Evolutionary conservation across 2,888 invertebrate genomes (phyloP).

Genomic region (Aspidapion aeneum): DNA sequence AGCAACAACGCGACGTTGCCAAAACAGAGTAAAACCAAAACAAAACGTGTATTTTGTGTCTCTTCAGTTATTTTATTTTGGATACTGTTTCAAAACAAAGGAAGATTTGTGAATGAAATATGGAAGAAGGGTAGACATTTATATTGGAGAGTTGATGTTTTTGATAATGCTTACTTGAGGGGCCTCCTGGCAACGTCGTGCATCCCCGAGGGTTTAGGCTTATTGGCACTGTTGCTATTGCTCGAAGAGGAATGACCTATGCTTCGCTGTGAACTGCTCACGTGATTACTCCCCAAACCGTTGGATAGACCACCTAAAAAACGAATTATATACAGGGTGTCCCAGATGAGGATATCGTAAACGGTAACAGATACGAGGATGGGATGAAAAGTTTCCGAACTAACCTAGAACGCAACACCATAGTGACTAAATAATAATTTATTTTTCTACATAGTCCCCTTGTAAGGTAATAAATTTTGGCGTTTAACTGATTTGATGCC

Average conservation of each 20-base stretch:
- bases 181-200: slow-evolving; percentile 72
- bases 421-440: too few species aligned
- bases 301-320: slow-evolving; percentile 34
- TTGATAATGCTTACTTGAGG: slow-evolving; percentile 66
- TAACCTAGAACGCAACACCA: background rate
- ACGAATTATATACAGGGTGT: slow-evolving; percentile 26
- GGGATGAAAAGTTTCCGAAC: background rate
- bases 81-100: too few species aligned
- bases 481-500: too few species aligned
- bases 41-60: too few species aligned
- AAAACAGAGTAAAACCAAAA: too few species aligned
- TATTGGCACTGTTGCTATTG: slow-evolving; percentile 44
- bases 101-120: too few species aligned
- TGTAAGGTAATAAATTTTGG: too few species aligned
- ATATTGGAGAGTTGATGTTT: too few species aligned
- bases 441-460: too few species aligned
- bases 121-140: too few species aligned
- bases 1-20: too few species aligned
- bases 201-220: slow-evolving; percentile 50
- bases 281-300: slow-evolving; percentile 44
- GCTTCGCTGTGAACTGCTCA: slow-evolving; percentile 46
- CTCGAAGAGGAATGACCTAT: slow-evolving; percentile 38
- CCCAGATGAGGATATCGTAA: slow-evolving; percentile 27
- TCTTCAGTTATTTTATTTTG: too few species aligned
- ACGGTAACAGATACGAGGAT: background rate